Conservation (phyloP, 1,140 invertebrate genomes). For the Drosophila miranda region DNA sequence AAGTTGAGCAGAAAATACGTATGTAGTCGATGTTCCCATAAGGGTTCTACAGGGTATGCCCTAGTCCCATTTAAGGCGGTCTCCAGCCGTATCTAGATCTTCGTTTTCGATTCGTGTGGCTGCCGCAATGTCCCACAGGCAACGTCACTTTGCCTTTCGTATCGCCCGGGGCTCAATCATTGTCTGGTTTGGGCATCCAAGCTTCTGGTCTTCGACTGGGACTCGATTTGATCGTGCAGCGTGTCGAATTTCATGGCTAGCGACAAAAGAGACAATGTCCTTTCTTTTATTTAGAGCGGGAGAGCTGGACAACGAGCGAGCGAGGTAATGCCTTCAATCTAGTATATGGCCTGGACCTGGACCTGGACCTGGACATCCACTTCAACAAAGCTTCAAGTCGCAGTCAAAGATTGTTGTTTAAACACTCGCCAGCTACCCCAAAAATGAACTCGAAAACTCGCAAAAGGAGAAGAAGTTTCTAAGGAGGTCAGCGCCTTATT, state of each 20-base stretch:
- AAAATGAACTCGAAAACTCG: not conserved
- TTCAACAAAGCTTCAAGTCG: not conserved
- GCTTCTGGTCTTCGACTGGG: constrained; percentile 10
- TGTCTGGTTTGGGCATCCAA: constrained; percentile 1
- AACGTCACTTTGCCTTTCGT: not conserved
- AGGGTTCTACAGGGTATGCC: constrained; percentile 9
- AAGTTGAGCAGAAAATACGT: too few species aligned
- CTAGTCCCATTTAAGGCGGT: not conserved
- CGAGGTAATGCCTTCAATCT: too few species aligned
- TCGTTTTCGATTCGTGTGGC: constrained; percentile 26
- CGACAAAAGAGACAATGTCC: constrained; percentile 57
- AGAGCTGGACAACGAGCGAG: not conserved
- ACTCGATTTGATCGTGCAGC: constrained; percentile 45
- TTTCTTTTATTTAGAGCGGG: constrained; percentile 34
- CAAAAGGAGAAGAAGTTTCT: too few species aligned
- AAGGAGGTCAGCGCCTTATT: too few species aligned
- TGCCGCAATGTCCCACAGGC: not conserved
- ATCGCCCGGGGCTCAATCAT: constrained; percentile 18
- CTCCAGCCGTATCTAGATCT: not conserved
- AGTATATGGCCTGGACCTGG: too few species aligned
- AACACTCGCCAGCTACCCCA: too few species aligned
- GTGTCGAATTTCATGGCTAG: constrained; percentile 54
- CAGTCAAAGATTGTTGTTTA: too few species aligned
- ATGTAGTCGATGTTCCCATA: too few species aligned
- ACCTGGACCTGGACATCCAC: too few species aligned